Conservation (phyloP, 2,113 vertebrate species). For the Heteronetta atricapilla region DNA sequence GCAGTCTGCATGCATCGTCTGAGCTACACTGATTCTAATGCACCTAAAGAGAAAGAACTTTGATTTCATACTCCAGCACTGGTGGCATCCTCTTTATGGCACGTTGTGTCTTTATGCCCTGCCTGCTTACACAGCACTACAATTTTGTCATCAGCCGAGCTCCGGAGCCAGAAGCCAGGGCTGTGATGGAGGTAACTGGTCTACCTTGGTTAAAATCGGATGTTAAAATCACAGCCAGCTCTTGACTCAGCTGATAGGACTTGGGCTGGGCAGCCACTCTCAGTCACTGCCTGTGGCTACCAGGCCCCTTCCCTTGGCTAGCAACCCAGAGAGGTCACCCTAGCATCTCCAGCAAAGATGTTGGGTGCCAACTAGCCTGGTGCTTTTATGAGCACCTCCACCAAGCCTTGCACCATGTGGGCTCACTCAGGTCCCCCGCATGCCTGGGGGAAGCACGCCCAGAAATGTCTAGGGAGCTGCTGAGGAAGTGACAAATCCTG, state of each 20-base stretch:
- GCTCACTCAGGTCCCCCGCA: accelerated
- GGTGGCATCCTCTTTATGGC: neutral
- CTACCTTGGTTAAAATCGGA: neutral
- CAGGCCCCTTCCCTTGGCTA: accelerated
- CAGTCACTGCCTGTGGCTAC: too few species aligned
- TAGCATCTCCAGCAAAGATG: neutral
- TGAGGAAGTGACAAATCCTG: constrained; percentile 10
- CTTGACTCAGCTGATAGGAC: neutral
- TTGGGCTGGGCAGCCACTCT: neutral
- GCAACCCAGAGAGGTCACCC: neutral
- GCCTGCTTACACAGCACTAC: neutral
- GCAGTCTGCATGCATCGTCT: neutral
- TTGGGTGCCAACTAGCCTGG: neutral
- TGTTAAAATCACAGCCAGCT: neutral
- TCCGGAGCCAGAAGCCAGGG: too few species aligned
- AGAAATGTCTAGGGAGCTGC: neutral
- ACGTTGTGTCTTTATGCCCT: neutral
- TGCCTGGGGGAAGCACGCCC: accelerated
- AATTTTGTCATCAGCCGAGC: too few species aligned
- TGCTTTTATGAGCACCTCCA: neutral
- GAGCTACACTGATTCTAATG: neutral
- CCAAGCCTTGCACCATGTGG: accelerated
- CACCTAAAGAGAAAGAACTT: neutral
- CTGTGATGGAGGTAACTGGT: neutral
- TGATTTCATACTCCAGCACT: neutral